Base-by-base conservation (phyloP, 2,797 vertebrate genomes). In the Galagoides demidoff region DNA sequence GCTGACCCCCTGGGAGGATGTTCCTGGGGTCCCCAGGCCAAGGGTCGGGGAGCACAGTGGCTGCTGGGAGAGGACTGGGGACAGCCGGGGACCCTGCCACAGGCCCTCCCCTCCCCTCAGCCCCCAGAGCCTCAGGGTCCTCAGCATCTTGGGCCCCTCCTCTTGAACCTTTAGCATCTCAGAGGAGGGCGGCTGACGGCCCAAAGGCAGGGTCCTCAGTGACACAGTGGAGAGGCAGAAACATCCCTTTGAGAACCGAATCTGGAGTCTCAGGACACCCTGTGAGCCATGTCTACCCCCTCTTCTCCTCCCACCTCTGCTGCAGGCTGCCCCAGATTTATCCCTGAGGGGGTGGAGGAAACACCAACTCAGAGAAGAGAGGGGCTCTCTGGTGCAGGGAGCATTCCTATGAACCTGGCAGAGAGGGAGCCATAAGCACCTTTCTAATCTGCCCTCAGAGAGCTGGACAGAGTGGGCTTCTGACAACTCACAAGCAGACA, bases 401-500 rank as follows among this genome's bases (percentile, higher is more conserved):
- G 0, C 13, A 2, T 59, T 9, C 45, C n/a, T 1, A 2, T 14
- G 49, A 27, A 23, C 57, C 39, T 39, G 29, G 49, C 20, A 39
- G 61, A 31, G 12, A 14, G 16, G 2, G 19, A 4, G 16, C 17
- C 2, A 3, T 10, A 10, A 19, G 95, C 88, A 90, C 90, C 70
- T 85, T 84, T 90, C 97, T 82, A 68, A 59, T 20, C 85, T 87
- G 31, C 64, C 91, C 74, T 52, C 57, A 0, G 29, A 90, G 96
- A 96, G 96, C 96, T 94, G 96, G 95, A 96, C 5, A 17, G 43
- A 25, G 8, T 17, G 5, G 0, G 0, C 22, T 27, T 49, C 31
- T 20, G 12, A 17, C n/a, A 39, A 55, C 19, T 7, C 52, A 43
- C 39, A 22, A 9, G 39, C 39, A 74, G 4, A 31, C 17, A 45